phyloP scores from a whole-genome alignment of 2,113 vertebrate genomes.

The Turdus rufiventris region DNA sequence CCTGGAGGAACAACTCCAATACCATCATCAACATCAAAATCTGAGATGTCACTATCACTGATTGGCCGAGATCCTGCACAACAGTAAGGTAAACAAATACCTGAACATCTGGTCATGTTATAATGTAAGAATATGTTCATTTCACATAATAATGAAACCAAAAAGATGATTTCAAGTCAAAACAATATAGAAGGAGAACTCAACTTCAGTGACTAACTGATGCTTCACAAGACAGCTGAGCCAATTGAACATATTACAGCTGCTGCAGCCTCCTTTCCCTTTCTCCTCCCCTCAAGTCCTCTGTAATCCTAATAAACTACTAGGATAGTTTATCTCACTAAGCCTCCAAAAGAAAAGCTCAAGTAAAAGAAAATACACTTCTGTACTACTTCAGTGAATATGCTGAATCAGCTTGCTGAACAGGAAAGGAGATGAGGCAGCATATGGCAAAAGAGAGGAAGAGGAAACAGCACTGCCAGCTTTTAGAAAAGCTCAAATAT shows the following conservation, averaged over 20 bases:
- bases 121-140: constrained; percentile 23
- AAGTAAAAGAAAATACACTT: not conserved
- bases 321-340: not conserved
- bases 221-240: not conserved
- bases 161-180: not conserved
- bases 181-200: not conserved
- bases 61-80: constrained; percentile 96
- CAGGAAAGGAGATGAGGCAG: not conserved
- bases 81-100: constrained; percentile 81
- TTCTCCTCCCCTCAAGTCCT: not conserved
- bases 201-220: not conserved
- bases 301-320: not conserved
- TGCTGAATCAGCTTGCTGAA: not conserved
- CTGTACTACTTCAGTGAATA: not conserved
- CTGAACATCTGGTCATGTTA: constrained; percentile 61
- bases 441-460: not conserved
- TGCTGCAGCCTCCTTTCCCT: not conserved
- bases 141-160: not conserved
- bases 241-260: not conserved
- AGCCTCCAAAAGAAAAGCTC: not conserved
- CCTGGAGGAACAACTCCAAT: constrained; percentile 94
- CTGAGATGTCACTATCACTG: constrained; percentile 94
- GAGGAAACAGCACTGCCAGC: constrained; percentile 15
- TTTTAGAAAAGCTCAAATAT: not conserved
- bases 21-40: constrained; percentile 98